These are phyloP conservation scores for Chloropsis hardwickii DNA, from an alignment of 2,113 vertebrate species.

Conservation along the genomic window DNA sequence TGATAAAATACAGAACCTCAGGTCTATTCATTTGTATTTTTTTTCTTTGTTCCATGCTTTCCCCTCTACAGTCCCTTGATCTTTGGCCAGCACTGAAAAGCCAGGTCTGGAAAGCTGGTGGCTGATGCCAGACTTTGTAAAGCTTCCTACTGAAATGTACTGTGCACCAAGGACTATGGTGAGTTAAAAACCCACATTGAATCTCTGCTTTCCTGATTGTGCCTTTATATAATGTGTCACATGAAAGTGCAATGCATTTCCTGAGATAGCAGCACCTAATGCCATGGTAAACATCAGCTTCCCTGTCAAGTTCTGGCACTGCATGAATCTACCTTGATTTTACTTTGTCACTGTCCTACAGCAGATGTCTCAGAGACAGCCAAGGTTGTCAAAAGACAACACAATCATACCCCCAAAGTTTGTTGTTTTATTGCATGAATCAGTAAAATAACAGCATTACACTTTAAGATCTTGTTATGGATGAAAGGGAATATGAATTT, in stretches of 20 bases:
- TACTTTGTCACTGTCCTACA: not conserved
- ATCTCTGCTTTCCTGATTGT: not conserved
- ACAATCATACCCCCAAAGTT: not conserved
- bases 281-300: not conserved
- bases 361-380: not conserved
- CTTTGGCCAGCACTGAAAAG: not conserved
- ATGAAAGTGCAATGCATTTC: not conserved
- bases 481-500: not conserved
- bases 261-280: not conserved
- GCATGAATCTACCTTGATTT: not conserved
- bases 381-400: not conserved
- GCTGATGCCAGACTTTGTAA: not conserved
- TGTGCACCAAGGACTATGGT: fast-evolving
- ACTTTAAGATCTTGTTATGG: not conserved
- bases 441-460: too few relatives aligned
- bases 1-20: not conserved
- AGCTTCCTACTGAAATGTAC: not conserved
- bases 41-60: not conserved
- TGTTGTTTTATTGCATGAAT: not conserved
- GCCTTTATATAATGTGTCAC: not conserved
- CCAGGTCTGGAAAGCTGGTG: not conserved
- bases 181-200: not conserved
- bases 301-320: fast-evolving
- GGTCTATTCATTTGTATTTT: not conserved
- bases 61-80: not conserved